A percentile compares a stretch with the other conserved stretches of the same genome.
Conservation (phyloP, 2,797 vertebrate genomes). For the Gastrophryne carolinensis region DNA sequence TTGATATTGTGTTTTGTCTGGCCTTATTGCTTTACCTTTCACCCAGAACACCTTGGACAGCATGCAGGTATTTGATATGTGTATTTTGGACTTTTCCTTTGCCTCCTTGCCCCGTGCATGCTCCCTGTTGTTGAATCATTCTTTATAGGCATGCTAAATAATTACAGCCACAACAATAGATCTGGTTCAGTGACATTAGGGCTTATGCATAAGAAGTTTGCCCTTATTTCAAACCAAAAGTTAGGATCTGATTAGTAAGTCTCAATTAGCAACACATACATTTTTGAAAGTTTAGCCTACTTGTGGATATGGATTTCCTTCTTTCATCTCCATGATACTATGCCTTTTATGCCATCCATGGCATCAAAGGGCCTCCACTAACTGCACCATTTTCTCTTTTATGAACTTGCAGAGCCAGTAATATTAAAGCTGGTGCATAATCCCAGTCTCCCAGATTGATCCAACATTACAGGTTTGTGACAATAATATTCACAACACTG, state of each 20-base stretch:
- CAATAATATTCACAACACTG: slow-evolving; percentile 11
- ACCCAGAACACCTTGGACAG: slow-evolving; percentile 97
- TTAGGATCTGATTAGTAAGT: not conserved
- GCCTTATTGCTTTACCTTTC: slow-evolving; percentile 74
- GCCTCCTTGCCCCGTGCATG: slow-evolving; percentile 44
- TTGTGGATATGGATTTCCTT: not conserved
- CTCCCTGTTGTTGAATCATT: slow-evolving; percentile 42
- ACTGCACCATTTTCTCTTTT: slow-evolving; percentile 27
- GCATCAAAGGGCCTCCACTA: slow-evolving; percentile 10
- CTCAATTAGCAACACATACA: not conserved
- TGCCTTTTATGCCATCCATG: slow-evolving; percentile 10
- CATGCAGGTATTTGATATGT: slow-evolving; percentile 94
- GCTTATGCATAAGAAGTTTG: not conserved
- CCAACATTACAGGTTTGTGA: slow-evolving; percentile 36
- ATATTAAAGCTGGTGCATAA: slow-evolving; percentile 16
- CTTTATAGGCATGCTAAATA: slow-evolving; percentile 53
- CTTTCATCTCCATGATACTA: not conserved
- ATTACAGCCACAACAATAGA: not conserved
- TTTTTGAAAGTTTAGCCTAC: not conserved
- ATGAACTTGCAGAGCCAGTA: slow-evolving; percentile 22
- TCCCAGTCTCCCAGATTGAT: slow-evolving; percentile 13
- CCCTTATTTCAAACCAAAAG: not conserved
- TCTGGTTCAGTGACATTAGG: not conserved
- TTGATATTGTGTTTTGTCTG: slow-evolving; percentile 76
- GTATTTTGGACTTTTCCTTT: slow-evolving; percentile 31